Base-by-base conservation (phyloP, 2,113 vertebrate genomes). In the Manacus vitellinus region DNA sequence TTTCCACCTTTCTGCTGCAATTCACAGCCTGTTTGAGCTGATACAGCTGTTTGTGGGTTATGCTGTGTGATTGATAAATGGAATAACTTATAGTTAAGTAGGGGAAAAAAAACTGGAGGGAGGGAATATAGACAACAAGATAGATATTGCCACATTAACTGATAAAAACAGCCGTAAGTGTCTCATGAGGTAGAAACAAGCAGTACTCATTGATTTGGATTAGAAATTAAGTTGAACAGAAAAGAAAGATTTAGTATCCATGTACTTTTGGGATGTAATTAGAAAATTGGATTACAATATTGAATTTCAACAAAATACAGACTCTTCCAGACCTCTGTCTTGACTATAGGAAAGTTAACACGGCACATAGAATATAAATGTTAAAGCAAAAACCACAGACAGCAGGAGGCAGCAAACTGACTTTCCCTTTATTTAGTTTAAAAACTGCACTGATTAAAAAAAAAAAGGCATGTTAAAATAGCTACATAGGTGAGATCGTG, bases 91-190 rank as follows among this genome's bases (percentile, higher is more conserved):
- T 18, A 15, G 8, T 75, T 75, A 86, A 67, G 19, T 5, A 56
- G 5, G 21, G 20, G 18, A 5, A 4, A 8, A 27, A 51, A 65
- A 47, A n/a, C 8, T 8, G 8, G 44, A 25, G 1, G 1, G 3
- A 4, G 5, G 3, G 1, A 15, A 63, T 4, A 37, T 3, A 61
- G 17, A 31, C 20, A 79, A 13, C 23, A 47, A 51, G 5, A 27
- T 4, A 54, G 35, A 66, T 51, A 63, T 28, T 67, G 39, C 5
- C 47, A 91, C 8, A n/a, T 1, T 49, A 33, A 71, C 23, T 56
- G 24, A 31, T 23, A 55, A 93, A 65, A 84, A 5, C 18, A 76
- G 14, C 16, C 61, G n/a, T 10, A 55, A 55, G 20, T 9, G 5
- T 65, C 37, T 76, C 52, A 49, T 28, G 14, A 9, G 5, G 10